Evolutionary conservation across 2,797 vertebrate species (phyloP), one percentile per base, ranked within the genome.

Genomic region (Cynopterus sphinx): DNA sequence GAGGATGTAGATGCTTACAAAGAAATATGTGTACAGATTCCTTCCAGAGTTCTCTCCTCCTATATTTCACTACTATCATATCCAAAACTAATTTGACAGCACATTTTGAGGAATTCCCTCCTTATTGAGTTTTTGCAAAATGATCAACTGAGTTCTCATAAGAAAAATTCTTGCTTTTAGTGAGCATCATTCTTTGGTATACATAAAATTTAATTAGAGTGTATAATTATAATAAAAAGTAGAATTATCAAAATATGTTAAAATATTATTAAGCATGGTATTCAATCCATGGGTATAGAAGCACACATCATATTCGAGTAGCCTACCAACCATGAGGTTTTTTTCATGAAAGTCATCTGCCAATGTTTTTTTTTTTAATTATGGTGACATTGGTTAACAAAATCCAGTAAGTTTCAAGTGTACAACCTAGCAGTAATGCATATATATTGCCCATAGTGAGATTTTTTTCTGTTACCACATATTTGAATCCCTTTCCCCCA

Each of bases 61-160:
- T 65, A 41, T 86, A n/a, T 81, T 93, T 90, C 82, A 57, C 26
- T 57, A 22, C 59, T 90, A 6, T 88, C 26, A 43, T 79, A 70
- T 46, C 19, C 21, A 78, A 89, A 94, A 84, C 57, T 78, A 84
- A 84, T 92, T 77, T 82, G 55, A 82, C 11, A 49, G 53, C n/a
- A 90, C 28, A 82, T 73, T 74, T 85, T 21, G 6, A 28, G 26
- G 6, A 7, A 41, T 61, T 53, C 9, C 1, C n/a, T 12, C 19
- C 9, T 90, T 59, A 87, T 0, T 71, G 68, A 82, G 61, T 83
- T 41, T 89, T 59, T 59, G n/a, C 39, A 93, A 92, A 90, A 16
- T 78, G 17, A 74, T 61, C 41, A 74, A 33, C 16, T 86, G 94
- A 75, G 68, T 83, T 83, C 93, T 96, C 61, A 87, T 70, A 78